Evolutionary conservation across 1,140 invertebrate species (phyloP).

Genomic region (Dendrolimus kikuchii): DNA sequence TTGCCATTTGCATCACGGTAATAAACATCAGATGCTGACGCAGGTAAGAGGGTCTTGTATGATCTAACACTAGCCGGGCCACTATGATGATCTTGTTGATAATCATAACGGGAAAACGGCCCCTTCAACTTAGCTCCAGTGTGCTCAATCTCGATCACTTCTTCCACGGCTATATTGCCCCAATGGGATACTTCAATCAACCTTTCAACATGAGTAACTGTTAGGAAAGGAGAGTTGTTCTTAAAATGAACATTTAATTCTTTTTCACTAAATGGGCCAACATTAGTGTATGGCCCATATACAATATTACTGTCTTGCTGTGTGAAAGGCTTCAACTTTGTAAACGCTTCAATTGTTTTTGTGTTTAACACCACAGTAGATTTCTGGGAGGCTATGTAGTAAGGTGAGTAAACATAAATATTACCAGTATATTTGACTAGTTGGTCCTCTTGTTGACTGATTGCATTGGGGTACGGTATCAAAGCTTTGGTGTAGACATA

Average conservation of each 20-base stretch:
- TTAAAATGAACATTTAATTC: constrained; percentile 92
- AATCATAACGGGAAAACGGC: constrained; percentile 96
- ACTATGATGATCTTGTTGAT: constrained; percentile 90
- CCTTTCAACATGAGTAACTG: constrained; percentile 88
- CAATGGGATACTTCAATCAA: constrained; percentile 98
- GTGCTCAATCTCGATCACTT: constrained; percentile 93
- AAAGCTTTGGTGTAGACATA: constrained; percentile 84
- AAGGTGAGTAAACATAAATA: constrained; percentile 89
- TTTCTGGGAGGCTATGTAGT: constrained; percentile 84
- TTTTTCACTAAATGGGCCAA: constrained; percentile 72
- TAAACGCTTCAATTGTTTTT: constrained; percentile 88
- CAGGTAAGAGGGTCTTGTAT: constrained; percentile 94
- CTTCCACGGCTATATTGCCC: constrained; percentile 99
- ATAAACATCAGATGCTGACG: constrained; percentile 88
- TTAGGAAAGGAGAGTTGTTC: constrained; percentile 96
- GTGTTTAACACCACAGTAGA: constrained; percentile 86
- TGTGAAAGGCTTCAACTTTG: constrained; percentile 88
- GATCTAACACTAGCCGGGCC: constrained; percentile 91
- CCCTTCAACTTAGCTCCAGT: constrained; percentile 94
- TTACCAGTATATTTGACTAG: constrained; percentile 90
- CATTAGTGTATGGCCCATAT: constrained; percentile 91
- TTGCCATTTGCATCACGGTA: constrained; percentile 99
- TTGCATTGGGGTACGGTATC: constrained; percentile 87
- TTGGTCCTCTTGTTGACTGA: constrained; percentile 95
- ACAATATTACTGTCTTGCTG: constrained; percentile 84